Conservation (phyloP, 2,888 invertebrate species). For the Caprella mutica region DNA sequence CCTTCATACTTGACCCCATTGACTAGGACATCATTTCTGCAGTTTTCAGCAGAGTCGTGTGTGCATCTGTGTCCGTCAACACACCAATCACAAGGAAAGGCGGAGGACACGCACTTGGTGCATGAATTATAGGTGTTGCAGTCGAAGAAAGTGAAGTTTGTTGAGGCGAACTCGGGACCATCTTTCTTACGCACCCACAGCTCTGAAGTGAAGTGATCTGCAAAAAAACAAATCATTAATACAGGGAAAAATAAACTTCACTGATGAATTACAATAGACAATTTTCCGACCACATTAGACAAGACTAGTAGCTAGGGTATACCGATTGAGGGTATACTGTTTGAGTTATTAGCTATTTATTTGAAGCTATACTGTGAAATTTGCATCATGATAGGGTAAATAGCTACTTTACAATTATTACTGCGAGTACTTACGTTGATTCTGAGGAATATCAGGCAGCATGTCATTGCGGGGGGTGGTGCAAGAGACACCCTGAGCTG, state of each 20-base stretch:
- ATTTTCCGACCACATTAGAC: too few relatives aligned
- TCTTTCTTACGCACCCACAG: constrained; percentile 81
- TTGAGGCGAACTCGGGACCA: constrained; percentile 89
- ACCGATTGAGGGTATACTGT: too few relatives aligned
- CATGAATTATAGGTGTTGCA: constrained; percentile 94
- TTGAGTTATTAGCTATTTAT: too few relatives aligned
- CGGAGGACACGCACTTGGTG: constrained; percentile 88
- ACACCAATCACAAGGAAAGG: constrained; percentile 98
- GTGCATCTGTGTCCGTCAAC: constrained; percentile 92
- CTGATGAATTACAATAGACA: too few relatives aligned
- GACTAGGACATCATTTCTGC: constrained; percentile 82
- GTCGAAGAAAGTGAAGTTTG: constrained; percentile 97
- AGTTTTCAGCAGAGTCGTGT: constrained; percentile 88
- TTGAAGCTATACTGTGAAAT: too few relatives aligned
- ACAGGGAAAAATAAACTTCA: too few relatives aligned
- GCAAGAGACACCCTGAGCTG: constrained; percentile 83
- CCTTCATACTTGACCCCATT: constrained; percentile 83
- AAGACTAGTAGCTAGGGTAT: too few relatives aligned
- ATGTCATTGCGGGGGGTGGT: constrained; percentile 88
- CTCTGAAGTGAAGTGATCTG: constrained; percentile 86
- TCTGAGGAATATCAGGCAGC: constrained; percentile 80
- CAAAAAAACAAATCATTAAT: too few relatives aligned
- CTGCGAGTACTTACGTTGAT: constrained; percentile 60
- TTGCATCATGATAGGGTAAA: too few relatives aligned
- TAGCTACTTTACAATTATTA: too few relatives aligned